A percentile compares a stretch with the other conserved stretches of the same genome.
Conservation (phyloP, 2,113 vertebrate genomes). For the Nicator chloris region DNA sequence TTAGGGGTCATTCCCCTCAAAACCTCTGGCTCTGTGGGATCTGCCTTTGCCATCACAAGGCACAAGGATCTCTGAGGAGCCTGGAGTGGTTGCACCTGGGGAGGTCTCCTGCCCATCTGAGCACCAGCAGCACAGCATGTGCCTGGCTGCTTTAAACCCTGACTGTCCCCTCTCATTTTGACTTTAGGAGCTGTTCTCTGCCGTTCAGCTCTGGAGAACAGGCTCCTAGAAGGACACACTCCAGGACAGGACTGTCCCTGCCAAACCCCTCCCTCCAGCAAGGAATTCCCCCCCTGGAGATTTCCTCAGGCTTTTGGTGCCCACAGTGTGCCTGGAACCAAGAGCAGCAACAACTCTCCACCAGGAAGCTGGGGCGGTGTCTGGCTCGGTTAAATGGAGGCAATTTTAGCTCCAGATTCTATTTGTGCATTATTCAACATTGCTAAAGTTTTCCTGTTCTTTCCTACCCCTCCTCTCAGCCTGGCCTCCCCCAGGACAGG, state of each 20-base stretch:
- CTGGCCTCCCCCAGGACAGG: neutral
- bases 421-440: neutral
- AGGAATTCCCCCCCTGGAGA: neutral
- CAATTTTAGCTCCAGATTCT: neutral
- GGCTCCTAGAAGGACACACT: neutral
- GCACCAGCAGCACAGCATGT: neutral
- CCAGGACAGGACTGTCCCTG: neutral
- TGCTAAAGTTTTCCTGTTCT: neutral
- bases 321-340: neutral
- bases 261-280: neutral
- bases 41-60: neutral
- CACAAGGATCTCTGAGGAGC: neutral
- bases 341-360: neutral
- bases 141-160: neutral
- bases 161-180: neutral
- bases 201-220: neutral
- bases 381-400: neutral
- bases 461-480: neutral
- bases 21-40: neutral
- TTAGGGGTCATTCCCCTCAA: neutral
- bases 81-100: neutral
- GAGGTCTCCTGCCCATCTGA: neutral
- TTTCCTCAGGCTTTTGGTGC: neutral
- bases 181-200: neutral
- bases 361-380: fast-evolving